A percentile compares a stretch with the other conserved stretches of the same genome.
These are phyloP conservation scores for Ryuthela nishihirai DNA, from an alignment of 2,888 invertebrate genomes.

Conservation along the genomic window DNA sequence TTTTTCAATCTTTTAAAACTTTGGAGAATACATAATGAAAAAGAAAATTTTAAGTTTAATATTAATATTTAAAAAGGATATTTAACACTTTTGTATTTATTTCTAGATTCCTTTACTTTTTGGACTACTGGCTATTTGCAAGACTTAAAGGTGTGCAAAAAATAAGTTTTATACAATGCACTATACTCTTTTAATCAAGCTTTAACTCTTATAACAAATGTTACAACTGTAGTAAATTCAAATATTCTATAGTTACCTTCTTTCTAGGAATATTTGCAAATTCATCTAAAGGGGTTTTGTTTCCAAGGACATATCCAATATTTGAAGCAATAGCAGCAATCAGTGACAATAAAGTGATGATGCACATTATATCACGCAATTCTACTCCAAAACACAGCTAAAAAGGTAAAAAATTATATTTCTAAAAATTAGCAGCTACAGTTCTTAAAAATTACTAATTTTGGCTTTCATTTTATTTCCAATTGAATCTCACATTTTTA, in stretches of 20 bases:
- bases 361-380: constrained; percentile 23
- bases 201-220: neutral
- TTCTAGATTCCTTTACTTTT: too few relatives aligned
- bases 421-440: neutral
- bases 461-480: too few relatives aligned
- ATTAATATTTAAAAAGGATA: too few relatives aligned
- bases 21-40: too few relatives aligned
- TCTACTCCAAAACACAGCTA: constrained; percentile 12
- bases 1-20: too few relatives aligned
- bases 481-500: too few relatives aligned
- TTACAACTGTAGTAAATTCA: neutral
- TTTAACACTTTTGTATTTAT: too few relatives aligned
- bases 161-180: neutral
- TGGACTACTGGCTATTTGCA: too few relatives aligned
- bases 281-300: constrained; percentile 29
- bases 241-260: constrained; percentile 11
- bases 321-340: constrained; percentile 9
- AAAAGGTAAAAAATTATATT: neutral
- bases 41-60: too few relatives aligned
- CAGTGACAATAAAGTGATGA: constrained; percentile 23
- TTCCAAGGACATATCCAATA: constrained; percentile 25
- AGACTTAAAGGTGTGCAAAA: too few relatives aligned
- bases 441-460: too few relatives aligned
- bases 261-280: constrained; percentile 28
- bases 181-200: neutral